Conservation (phyloP, 2,888 invertebrate species). For the Galeopsomyia nigrocyanea region DNA sequence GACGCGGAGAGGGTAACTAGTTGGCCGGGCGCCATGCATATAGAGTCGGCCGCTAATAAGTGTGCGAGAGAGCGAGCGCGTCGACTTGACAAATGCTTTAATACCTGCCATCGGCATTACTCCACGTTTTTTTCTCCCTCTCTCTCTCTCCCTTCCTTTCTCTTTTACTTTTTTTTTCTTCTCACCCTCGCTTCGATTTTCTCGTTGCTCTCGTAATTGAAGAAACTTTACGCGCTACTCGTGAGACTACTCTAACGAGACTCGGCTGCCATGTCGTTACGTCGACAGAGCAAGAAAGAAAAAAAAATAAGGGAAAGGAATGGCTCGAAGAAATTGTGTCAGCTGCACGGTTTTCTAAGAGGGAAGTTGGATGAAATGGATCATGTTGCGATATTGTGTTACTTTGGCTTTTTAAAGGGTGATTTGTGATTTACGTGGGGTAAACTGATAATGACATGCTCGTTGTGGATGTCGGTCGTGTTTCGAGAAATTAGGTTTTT, state of each 20-base stretch:
- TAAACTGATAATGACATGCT: too few species aligned
- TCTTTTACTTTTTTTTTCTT: conserved; percentile 57
- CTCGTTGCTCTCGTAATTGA: conserved; percentile 33
- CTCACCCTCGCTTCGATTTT: conserved; percentile 7
- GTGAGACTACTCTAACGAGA: conserved; percentile 5
- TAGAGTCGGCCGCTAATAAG: conserved; percentile 61
- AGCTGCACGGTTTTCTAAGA: conserved; percentile 13
- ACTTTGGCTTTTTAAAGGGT: too few species aligned
- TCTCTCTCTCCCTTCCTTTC: conserved; percentile 33
- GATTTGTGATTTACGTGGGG: too few species aligned
- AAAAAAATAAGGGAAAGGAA: conserved; percentile 1
- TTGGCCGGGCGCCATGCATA: conserved; percentile 66
- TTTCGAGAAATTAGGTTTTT: too few species aligned
- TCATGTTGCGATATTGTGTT: too few species aligned
- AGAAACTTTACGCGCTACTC: conserved; percentile 29
- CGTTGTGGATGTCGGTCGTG: too few species aligned
- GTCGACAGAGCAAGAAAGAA: conserved; percentile 22
- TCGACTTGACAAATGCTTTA: conserved; percentile 64
- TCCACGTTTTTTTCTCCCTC: not conserved
- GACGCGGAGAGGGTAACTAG: conserved; percentile 57
- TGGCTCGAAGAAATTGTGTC: conserved; percentile 26
- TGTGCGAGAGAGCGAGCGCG: conserved; percentile 33
- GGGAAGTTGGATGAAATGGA: too few species aligned
- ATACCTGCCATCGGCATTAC: conserved; percentile 63
- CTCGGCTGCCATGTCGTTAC: conserved; percentile 4